Conservation (phyloP, 2,888 invertebrate species). For the Escarpia spicata region DNA sequence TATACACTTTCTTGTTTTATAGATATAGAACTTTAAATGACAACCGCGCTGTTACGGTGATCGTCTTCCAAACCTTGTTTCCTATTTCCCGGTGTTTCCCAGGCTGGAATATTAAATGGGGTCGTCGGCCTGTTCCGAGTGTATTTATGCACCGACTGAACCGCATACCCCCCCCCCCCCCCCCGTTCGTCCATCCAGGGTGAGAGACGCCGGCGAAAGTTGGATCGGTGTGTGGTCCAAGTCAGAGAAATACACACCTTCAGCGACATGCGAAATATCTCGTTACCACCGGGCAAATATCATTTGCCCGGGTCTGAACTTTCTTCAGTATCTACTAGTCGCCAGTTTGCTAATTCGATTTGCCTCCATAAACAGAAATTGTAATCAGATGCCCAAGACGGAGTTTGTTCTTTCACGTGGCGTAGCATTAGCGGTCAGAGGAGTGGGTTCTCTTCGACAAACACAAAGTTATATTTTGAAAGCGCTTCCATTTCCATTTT, state of each 20-base stretch:
- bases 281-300: background rate
- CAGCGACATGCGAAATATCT: background rate
- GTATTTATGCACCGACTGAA: background rate
- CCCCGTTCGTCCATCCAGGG: background rate
- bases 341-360: too few relatives aligned
- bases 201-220: background rate
- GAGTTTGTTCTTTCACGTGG: too few relatives aligned
- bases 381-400: too few relatives aligned
- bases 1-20: background rate
- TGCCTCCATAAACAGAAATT: too few relatives aligned
- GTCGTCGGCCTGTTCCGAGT: background rate
- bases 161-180: background rate
- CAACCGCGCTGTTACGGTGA: background rate
- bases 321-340: too few relatives aligned
- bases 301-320: too few relatives aligned
- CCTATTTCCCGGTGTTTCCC: conserved; percentile 10
- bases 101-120: background rate
- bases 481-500: too few relatives aligned
- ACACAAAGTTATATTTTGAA: too few relatives aligned
- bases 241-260: background rate
- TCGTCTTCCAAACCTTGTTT: background rate
- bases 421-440: too few relatives aligned
- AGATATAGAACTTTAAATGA: background rate
- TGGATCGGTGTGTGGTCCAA: background rate
- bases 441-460: too few relatives aligned